Base-by-base conservation (phyloP, 2,797 vertebrate species). In the Urosaurus nigricauda region DNA sequence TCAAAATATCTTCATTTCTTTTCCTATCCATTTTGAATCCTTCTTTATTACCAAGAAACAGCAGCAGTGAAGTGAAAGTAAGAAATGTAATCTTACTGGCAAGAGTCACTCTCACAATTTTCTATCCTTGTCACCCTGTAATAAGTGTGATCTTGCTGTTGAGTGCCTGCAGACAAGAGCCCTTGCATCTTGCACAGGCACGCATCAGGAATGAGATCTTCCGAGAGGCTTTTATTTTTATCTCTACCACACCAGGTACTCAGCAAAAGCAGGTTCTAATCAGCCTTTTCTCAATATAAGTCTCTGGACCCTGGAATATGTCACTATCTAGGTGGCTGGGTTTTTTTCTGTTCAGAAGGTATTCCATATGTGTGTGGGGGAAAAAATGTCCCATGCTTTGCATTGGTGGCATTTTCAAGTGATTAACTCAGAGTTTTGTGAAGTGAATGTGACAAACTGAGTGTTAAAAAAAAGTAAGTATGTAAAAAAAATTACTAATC, bases 111-210 rank as follows among this genome's bases (percentile, higher is more conserved):
- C 4, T 84, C 84, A 17, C 14, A 26, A 65, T 35, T 1, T 14
- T 19, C 35, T 89, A 29, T 86, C 60, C 47, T 63, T 71, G 84
- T 63, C 40, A 65, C 6, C 26, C 53, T 73, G 53, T 21, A 70
- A 21, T 51, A 40, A 40, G 11, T 13, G 35, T 58, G 37, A 37
- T 68, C 6, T n/a, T 43, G 1, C 21, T 14, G 13, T 0, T 35
- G 8, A 81, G 84, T 0, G 4, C 0, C 17, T 0, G 1, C 43
- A 53, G 0, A 9, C 51, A 73, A 53, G 0, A 5, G 5, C 1
- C 51, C 2, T 29, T 4, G 7, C 3, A 4, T 1, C 1, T 85
- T 2, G 21, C 26, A 71, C 24, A 32, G 51, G 11, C 26, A 3
- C 43, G 35, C 9, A 79, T 40, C 53, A 0, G 32, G 51, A 43